Percentiles rank a stretch among this genome's conserved stretches.
phyloP scores from a whole-genome alignment of 2,113 vertebrate species.

The Strigops habroptila region DNA sequence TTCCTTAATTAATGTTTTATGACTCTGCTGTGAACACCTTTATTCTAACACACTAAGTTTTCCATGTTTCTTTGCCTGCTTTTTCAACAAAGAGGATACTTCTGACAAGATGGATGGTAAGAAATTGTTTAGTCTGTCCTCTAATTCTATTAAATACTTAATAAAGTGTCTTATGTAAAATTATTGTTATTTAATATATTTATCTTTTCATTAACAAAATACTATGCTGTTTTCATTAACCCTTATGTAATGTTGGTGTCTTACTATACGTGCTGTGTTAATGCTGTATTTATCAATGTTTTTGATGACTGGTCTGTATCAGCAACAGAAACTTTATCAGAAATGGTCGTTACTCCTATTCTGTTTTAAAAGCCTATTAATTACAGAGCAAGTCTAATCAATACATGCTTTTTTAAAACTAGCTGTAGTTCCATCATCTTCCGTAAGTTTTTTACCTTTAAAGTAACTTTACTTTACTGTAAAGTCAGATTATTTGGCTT shows the following conservation, averaged over 20 bases:
- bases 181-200: conserved; percentile 1
- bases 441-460: not conserved
- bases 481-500: not conserved
- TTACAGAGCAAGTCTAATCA: not conserved
- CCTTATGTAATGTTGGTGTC: not conserved
- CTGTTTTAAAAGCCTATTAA: not conserved
- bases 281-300: not conserved
- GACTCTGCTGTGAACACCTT: conserved; percentile 47
- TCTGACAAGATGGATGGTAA: conserved; percentile 99
- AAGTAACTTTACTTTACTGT: too few relatives aligned
- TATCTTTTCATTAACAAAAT: conserved; percentile 14
- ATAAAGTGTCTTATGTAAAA: not conserved
- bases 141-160: conserved; percentile 45
- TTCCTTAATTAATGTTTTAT: conserved; percentile 65
- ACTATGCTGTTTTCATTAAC: not conserved
- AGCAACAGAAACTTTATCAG: not conserved
- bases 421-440: not conserved
- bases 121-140: conserved; percentile 72
- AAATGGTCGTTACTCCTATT: not conserved
- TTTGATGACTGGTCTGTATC: not conserved
- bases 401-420: not conserved
- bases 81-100: conserved; percentile 93
- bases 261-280: not conserved
- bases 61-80: conserved; percentile 83
- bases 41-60: conserved; percentile 84